These are phyloP conservation scores for Ophiodon elongatus DNA, from an alignment of 2,113 vertebrate species.

Conservation along the genomic window DNA sequence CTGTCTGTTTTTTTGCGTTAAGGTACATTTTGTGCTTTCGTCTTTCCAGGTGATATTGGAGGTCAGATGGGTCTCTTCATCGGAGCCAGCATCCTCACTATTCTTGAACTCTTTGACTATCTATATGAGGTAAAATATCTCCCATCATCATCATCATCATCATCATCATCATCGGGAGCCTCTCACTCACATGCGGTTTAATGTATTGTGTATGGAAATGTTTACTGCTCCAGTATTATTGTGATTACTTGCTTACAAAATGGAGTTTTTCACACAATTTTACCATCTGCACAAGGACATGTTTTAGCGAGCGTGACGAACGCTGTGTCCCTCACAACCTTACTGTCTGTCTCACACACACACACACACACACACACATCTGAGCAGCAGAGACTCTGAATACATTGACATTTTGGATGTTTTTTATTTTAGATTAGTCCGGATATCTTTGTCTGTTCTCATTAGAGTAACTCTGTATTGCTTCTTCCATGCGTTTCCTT, in stretches of 20 bases:
- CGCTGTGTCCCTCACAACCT: conserved; percentile 14
- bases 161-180: not conserved
- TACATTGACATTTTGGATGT: conserved; percentile 75
- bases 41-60: conserved; percentile 92
- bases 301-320: conserved; percentile 37
- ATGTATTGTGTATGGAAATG: conserved; percentile 17
- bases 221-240: not conserved
- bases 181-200: not conserved
- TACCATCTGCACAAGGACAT: conserved; percentile 15
- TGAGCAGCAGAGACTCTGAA: conserved; percentile 50
- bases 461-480: conserved; percentile 52
- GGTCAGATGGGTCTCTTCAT: conserved; percentile 99
- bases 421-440: conserved; percentile 68
- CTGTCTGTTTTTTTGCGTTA: not conserved
- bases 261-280: conserved; percentile 23
- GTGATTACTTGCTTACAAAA: not conserved
- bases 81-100: conserved; percentile 96
- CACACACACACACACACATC: conserved; percentile 33
- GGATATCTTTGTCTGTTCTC: conserved; percentile 58
- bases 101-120: conserved; percentile 97
- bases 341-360: conserved; percentile 25
- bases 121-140: conserved; percentile 92
- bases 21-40: not conserved
- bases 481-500: conserved; percentile 12
- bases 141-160: not conserved